Conservation (phyloP, 2,797 vertebrate genomes). For the Schizopygopsis pylzovi region DNA sequence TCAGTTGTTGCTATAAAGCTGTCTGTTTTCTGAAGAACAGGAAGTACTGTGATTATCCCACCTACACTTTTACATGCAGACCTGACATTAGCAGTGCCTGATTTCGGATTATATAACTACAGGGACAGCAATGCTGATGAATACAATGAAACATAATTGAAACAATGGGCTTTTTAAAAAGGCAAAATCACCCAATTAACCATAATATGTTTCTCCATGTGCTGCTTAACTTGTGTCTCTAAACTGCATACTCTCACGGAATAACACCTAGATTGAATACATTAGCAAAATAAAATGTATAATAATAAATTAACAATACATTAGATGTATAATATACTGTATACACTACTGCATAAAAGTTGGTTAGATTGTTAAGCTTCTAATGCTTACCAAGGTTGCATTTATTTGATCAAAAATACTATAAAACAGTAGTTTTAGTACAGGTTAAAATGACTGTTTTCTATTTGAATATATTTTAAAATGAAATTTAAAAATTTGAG, state of each 20-base stretch:
- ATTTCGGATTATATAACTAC: constrained; percentile 35
- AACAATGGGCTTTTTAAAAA: background rate
- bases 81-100: constrained; percentile 26
- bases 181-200: background rate
- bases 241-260: background rate
- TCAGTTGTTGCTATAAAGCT: constrained; percentile 13
- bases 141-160: background rate
- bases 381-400: background rate
- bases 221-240: background rate
- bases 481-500: background rate
- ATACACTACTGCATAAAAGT: background rate
- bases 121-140: background rate
- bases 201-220: background rate
- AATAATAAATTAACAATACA: background rate
- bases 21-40: constrained; percentile 36
- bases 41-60: constrained; percentile 43
- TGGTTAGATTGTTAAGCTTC: background rate
- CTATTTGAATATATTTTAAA: background rate
- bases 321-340: background rate
- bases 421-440: background rate
- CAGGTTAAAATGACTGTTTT: background rate
- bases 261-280: background rate
- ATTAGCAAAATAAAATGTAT: background rate
- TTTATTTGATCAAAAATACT: background rate
- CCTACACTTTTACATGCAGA: constrained; percentile 32